Base-by-base conservation (phyloP, 1,140 invertebrate species). In the Lamellibrachia luymesi region DNA sequence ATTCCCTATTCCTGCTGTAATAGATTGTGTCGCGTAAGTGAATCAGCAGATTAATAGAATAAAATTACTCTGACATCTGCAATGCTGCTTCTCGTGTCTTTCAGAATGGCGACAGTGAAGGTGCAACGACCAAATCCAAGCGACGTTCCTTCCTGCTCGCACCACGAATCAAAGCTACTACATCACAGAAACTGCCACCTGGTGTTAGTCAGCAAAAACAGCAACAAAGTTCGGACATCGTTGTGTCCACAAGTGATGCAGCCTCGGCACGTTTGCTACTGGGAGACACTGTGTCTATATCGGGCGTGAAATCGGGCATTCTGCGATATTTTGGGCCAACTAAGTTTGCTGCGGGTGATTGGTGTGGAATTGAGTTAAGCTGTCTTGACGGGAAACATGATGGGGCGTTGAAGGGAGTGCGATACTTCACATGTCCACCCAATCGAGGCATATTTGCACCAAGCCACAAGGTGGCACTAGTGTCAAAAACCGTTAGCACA, bases 371-470 rank as follows among this genome's bases (percentile, higher is more conserved):
- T 80, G 95, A 95, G 90, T 92, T 96, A 22, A 95, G 95, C 91
- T 95, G 96, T 49, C 93, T 95, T 7, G 95, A 95, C 91, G 96
- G 96, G 7, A 95, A 95, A 93, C 95, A 96, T 93, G 95, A 96
- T 94, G 96, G 96, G 10, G 94, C 95, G 51, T 95, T 96, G n/a
- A 94, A 96, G 93, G 96, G 95, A 13, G 94, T 95, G 8, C 93
- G 95, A 8, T 96, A 96, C 94, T 96, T 96, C 94, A 93, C 94
- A 27, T 96, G 96, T 94, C 90, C 92, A 51, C 93, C 94, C 8
- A 95, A 95, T 51, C 95, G 96, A 93, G 96, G 96, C 25, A 95
- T 96, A 93, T 96, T 96, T 94, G 96, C 96, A 38, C 96, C 96
- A 10, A 93, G 95, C 89, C 95, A 95, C 22, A 95, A 96, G 94